These are phyloP conservation scores for Scleropages formosus DNA, from an alignment of 2,797 vertebrate genomes.

Conservation along the genomic window DNA sequence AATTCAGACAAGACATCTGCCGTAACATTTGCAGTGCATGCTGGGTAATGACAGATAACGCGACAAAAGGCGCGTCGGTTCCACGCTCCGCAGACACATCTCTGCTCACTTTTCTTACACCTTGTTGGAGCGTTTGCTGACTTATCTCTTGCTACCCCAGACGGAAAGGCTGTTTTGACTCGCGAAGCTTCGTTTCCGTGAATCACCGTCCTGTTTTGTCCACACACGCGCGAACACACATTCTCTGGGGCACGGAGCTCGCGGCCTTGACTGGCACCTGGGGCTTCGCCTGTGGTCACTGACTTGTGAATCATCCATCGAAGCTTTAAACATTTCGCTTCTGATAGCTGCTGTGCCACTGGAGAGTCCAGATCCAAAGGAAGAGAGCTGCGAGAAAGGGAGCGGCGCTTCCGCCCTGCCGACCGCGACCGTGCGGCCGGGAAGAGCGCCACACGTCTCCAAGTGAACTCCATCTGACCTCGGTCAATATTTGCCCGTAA, in stretches of 20 bases:
- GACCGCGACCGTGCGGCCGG: no score
- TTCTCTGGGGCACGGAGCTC: slow-evolving; percentile 5
- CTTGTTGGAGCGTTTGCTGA: neutral
- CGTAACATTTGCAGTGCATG: neutral
- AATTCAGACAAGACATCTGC: neutral
- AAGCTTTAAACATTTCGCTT: slow-evolving; percentile 26
- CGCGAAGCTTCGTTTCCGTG: neutral
- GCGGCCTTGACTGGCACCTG: slow-evolving; percentile 21
- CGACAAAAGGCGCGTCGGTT: neutral
- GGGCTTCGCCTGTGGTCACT: neutral
- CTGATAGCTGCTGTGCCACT: slow-evolving; percentile 3
- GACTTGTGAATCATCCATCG: slow-evolving; percentile 15
- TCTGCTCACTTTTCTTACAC: neutral
- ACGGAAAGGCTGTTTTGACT: slow-evolving; percentile 23
- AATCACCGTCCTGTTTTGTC: slow-evolving; percentile 2
- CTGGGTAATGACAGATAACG: neutral
- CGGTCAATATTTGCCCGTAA: no score
- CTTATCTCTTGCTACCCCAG: neutral
- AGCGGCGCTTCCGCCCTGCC: neutral
- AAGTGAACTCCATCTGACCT: no score
- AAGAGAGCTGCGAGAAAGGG: neutral
- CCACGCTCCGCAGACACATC: slow-evolving; percentile 27
- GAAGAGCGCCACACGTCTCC: no score
- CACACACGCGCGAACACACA: no score
- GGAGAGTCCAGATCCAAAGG: neutral